Base-by-base conservation (phyloP, 2,888 invertebrate species). In the Harpalus rubripes region DNA sequence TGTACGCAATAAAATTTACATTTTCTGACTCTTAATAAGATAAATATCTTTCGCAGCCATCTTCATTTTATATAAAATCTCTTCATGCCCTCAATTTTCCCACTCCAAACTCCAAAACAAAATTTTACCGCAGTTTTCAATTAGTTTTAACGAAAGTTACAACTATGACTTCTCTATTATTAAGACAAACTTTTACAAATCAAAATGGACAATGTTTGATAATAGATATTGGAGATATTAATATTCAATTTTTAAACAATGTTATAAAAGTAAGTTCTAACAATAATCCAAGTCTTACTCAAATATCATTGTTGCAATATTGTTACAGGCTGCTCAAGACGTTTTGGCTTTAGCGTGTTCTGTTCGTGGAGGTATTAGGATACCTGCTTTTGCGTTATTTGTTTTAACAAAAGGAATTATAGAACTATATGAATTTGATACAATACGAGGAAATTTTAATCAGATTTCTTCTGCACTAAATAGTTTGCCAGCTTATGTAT, bases 121-220 rank as follows among this genome's bases (percentile, higher is more conserved):
- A 39, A 68, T 68, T 68, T 41, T 12, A 41, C 1, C 39, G 15
- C 68, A 26, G 16, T 15, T 61, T 61, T 18, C 8, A 18, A 22
- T 63, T 3, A 63, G 10, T 26, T 18, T 63, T 22, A 10, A 26
- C n/a, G 3, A 16, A 59, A 59, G 3, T 22, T 22, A 22, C 22
- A 52, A 84, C 44, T 41, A 78, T 84, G 78, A 78, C 52, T 65
- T 76, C 65, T 22, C 15, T 63, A 44, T 52, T 78, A 52, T 58
- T 85, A 58, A 65, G 85, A 80, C 58, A 85, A 22, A 72, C 85
- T 41, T 85, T 85, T 85, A 52, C 72, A 16, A 85, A 72, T 41
- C 85, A 85, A 68, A 44, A 72, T 68, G 85, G 68, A 7, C 85
- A 85, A 58, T 85, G 72, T 80, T 72, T 85, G 58, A 85, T 85